Conservation (phyloP, 2,888 invertebrate genomes). For the Himalopsyche tibetana region DNA sequence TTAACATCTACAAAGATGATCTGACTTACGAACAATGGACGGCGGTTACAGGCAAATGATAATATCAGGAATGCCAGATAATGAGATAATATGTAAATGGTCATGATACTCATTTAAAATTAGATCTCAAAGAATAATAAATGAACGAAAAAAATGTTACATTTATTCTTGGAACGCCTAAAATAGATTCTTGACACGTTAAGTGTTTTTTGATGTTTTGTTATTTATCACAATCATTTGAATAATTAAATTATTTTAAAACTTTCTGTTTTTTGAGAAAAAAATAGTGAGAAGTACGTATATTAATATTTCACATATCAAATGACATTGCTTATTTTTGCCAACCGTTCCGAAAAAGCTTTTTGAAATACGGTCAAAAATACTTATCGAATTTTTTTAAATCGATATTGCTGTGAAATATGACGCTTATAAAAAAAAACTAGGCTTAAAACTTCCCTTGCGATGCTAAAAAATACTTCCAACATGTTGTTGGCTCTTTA, state of each 20-base stretch:
- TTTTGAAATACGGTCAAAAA: too few relatives aligned
- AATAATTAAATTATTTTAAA: background rate
- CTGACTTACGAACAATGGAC: constrained; percentile 29
- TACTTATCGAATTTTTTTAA: too few relatives aligned
- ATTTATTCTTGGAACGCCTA: constrained; percentile 14
- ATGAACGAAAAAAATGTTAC: constrained; percentile 13
- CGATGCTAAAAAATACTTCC: too few relatives aligned
- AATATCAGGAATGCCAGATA: constrained; percentile 27
- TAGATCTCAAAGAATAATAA: constrained; percentile 38
- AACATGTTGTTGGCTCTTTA: too few relatives aligned
- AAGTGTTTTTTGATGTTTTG: constrained; percentile 37
- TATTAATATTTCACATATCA: too few relatives aligned
- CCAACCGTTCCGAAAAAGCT: too few relatives aligned
- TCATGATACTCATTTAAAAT: constrained; percentile 42
- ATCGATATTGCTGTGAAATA: too few relatives aligned
- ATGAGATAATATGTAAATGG: constrained; percentile 35
- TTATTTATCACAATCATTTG: constrained; percentile 27
- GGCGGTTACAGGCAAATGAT: constrained; percentile 16
- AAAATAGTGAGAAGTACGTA: too few relatives aligned
- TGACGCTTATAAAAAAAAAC: too few relatives aligned
- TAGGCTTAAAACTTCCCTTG: too few relatives aligned
- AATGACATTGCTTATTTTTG: too few relatives aligned
- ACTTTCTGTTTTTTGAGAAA: background rate
- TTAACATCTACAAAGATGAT: background rate
- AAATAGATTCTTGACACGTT: constrained; percentile 25